Base-by-base conservation (phyloP, 2,113 vertebrate genomes). In the Syngnathus scovelli region DNA sequence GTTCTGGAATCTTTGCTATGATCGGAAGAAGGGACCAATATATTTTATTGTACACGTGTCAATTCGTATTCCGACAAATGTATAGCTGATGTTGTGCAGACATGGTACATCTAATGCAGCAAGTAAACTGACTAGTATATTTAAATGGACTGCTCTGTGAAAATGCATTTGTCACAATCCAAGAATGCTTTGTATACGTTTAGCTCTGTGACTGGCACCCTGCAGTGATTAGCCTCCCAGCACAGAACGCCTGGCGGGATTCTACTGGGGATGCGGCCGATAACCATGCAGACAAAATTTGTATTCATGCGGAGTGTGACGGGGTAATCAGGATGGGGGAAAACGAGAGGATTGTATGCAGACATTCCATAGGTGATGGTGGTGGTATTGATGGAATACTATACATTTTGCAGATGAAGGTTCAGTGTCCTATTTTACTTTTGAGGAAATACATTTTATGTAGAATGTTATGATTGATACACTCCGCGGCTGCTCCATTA, bases 141-240 rank as follows among this genome's bases (percentile, higher is more conserved):
- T 73, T 64, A 52, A 61, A 59, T 64, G 3, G 18, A 48, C 10
- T 66, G 41, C 21, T 38, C 16, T 56, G 33, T 62, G 58, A 61
- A 70, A 12, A 48, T 2, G 21, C 19, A 8, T 52, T 44, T 64
- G 56, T 10, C 0, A 19, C 44, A 64, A 69, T 54, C 44, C 18
- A 58, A 48, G 63, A 69, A 70, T n/a, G 61, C 52, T 56, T 51
- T 64, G 59, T 70, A 12, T 60, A 39, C 33, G 9, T 69, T 52
- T 72, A 0, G 19, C 72, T 67, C 51, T 41, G 61, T 49, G 46
- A 49, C 66, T 63, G 48, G 64, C 36, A 56, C 41, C 43, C 38
- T 1, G 15, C 69, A 68, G 61, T 7, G 11, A 66, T 75, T 59
- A 67, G 21, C 63, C 23, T 36, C 51, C 11, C 21, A 64, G 64